Conservation (phyloP, 2,888 invertebrate species). For the Drosophila putrida region DNA sequence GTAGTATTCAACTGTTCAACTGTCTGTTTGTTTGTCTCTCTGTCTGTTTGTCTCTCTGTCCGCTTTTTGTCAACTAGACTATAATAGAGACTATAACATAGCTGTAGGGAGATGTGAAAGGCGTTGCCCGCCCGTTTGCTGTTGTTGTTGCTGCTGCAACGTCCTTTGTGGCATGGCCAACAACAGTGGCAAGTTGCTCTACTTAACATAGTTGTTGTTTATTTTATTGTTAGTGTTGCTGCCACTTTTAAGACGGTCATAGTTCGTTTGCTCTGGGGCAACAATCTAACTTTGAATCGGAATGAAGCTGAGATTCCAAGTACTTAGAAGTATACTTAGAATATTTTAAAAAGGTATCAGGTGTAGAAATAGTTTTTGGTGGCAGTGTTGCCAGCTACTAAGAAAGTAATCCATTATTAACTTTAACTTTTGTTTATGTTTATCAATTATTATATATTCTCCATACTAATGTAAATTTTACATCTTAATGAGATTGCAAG, state of each 20-base stretch:
- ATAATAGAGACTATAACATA: background rate
- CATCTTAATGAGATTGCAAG: too few species aligned
- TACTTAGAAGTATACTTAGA: background rate
- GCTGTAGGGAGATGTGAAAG: conserved; percentile 19
- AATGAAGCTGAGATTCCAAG: background rate
- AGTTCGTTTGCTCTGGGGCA: conserved; percentile 3
- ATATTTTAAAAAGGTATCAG: too few species aligned
- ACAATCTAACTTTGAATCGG: background rate
- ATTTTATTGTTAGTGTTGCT: conserved; percentile 1
- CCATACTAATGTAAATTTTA: too few species aligned
- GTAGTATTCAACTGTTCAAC: conserved; percentile 22
- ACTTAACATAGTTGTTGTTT: conserved; percentile 29
- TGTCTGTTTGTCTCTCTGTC: conserved; percentile 3
- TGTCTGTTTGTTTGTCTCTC: background rate
- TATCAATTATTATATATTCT: too few species aligned
- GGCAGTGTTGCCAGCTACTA: too few species aligned
- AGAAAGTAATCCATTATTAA: too few species aligned
- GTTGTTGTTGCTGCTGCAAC: conserved; percentile 10
- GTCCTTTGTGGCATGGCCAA: conserved; percentile 32
- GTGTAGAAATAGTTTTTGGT: too few species aligned
- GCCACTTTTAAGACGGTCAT: background rate
- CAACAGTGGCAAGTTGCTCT: conserved; percentile 55
- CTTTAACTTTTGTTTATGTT: too few species aligned
- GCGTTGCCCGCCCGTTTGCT: conserved; percentile 24
- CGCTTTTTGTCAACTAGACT: conserved; percentile 32